phyloP scores from a whole-genome alignment of 2,113 vertebrate genomes.

The Rissa tridactyla region DNA sequence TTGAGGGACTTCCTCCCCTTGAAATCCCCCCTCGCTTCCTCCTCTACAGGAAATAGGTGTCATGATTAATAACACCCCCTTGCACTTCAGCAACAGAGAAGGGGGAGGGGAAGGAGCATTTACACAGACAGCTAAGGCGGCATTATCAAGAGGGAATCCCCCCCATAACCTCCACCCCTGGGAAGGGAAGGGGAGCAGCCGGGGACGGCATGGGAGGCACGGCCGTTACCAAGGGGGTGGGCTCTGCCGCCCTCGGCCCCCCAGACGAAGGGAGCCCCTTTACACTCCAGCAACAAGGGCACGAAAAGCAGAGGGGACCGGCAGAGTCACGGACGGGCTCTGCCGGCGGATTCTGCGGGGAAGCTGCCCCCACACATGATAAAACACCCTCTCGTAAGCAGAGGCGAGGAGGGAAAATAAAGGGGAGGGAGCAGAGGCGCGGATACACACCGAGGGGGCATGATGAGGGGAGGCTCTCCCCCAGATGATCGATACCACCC shows the following conservation, averaged over 20 bases:
- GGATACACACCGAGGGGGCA: slow-evolving; percentile 52
- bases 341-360: neutral
- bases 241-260: slow-evolving; percentile 17
- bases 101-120: slow-evolving; percentile 55
- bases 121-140: slow-evolving; percentile 59
- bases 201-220: neutral
- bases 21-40: slow-evolving; percentile 69
- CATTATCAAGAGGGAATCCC: slow-evolving; percentile 51
- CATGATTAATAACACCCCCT: slow-evolving; percentile 81
- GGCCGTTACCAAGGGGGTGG: slow-evolving; percentile 14
- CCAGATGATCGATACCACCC: slow-evolving; percentile 49
- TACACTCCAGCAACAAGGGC: slow-evolving; percentile 28
- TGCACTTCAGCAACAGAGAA: slow-evolving; percentile 65
- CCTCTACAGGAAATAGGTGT: slow-evolving; percentile 67
- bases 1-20: slow-evolving; percentile 64
- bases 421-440: slow-evolving; percentile 56
- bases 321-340: slow-evolving; percentile 38
- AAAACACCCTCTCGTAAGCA: slow-evolving; percentile 46
- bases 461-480: slow-evolving; percentile 47
- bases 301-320: slow-evolving; percentile 37
- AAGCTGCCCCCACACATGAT: slow-evolving; percentile 7
- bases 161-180: slow-evolving; percentile 42
- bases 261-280: neutral
- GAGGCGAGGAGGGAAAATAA: slow-evolving; percentile 59
- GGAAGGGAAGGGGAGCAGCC: slow-evolving; percentile 11